phyloP scores from a whole-genome alignment of 2,888 invertebrate species.

The Aplocera efformata region DNA sequence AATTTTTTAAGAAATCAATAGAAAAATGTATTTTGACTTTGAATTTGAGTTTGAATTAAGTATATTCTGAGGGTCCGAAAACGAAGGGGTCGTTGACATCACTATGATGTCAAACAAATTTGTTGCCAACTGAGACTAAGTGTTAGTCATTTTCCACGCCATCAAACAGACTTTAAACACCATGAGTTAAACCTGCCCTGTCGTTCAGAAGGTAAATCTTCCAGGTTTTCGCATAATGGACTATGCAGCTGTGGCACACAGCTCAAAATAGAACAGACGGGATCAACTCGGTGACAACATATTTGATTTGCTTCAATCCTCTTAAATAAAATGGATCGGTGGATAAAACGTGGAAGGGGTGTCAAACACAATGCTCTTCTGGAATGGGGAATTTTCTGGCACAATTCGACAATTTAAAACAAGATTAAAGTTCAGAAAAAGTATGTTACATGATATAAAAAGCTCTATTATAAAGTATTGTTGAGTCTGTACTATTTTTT shows the following conservation, averaged over 20 bases:
- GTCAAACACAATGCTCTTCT: conserved; percentile 25
- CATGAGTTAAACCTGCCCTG: conserved; percentile 6
- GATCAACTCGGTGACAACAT: conserved; percentile 21
- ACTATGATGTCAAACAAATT: too few relatives aligned
- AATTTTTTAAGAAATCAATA: too few relatives aligned
- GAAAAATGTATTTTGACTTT: too few relatives aligned
- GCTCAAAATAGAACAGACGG: conserved; percentile 12
- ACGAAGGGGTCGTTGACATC: too few relatives aligned
- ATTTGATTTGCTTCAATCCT: conserved; percentile 33
- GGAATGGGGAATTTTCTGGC: conserved; percentile 15
- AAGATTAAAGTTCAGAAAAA: conserved; percentile 3
- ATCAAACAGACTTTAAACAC: too few relatives aligned
- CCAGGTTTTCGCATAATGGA: conserved; percentile 5
- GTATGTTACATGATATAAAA: not conserved
- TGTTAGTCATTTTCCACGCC: too few relatives aligned
- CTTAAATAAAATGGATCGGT: conserved; percentile 31
- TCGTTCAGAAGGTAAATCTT: conserved; percentile 19
- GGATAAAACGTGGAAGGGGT: conserved; percentile 30
- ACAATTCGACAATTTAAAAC: conserved; percentile 9
- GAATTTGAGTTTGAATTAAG: too few relatives aligned
- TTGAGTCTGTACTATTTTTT: too few relatives aligned
- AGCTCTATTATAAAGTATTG: too few relatives aligned
- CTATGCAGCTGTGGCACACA: conserved; percentile 11
- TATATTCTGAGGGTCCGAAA: too few relatives aligned
- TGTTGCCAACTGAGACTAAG: too few relatives aligned